Evolutionary conservation across 1,140 invertebrate species (phyloP).

Genomic region (Drosophila aff.): DNA sequence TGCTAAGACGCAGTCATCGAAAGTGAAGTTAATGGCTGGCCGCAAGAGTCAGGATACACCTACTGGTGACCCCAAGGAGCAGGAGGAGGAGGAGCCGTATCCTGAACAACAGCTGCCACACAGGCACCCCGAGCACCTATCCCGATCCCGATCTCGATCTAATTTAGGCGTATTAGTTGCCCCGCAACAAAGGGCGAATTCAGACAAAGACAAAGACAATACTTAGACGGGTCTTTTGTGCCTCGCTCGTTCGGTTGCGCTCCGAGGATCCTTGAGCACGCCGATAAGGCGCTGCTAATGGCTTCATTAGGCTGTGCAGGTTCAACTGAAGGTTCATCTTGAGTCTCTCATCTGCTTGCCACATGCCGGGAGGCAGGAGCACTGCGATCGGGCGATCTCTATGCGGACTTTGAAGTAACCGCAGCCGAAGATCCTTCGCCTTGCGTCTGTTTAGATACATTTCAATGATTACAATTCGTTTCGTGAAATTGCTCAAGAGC

Average conservation of each 20-base stretch:
- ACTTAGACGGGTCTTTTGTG: constrained; percentile 49
- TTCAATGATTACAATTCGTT: constrained; percentile 69
- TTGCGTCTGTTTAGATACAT: constrained; percentile 61
- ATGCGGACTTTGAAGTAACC: constrained; percentile 65
- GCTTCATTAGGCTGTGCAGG: constrained; percentile 72
- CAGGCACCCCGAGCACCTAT: constrained; percentile 25
- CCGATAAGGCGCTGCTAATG: constrained; percentile 79
- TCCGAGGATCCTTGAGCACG: constrained; percentile 52
- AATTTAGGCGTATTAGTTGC: constrained; percentile 82
- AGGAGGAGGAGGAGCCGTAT: constrained; percentile 7
- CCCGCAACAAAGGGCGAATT: constrained; percentile 53
- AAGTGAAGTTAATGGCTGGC: constrained; percentile 62
- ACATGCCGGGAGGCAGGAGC: constrained; percentile 68
- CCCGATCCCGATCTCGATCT: constrained; percentile 74
- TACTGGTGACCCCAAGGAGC: background rate
- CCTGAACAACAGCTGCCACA: constrained; percentile 68
- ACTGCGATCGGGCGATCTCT: constrained; percentile 53
- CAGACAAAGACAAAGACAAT: constrained; percentile 33
- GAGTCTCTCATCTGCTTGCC: constrained; percentile 67
- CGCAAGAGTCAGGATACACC: constrained; percentile 68
- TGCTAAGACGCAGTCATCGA: constrained; percentile 34
- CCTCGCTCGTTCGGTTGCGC: background rate
- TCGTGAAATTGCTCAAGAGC: constrained; percentile 56
- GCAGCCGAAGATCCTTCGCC: constrained; percentile 37
- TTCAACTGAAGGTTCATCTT: constrained; percentile 41